These are phyloP conservation scores for Epinotia brunnichana DNA, from an alignment of 2,888 invertebrate species.

Conservation along the genomic window DNA sequence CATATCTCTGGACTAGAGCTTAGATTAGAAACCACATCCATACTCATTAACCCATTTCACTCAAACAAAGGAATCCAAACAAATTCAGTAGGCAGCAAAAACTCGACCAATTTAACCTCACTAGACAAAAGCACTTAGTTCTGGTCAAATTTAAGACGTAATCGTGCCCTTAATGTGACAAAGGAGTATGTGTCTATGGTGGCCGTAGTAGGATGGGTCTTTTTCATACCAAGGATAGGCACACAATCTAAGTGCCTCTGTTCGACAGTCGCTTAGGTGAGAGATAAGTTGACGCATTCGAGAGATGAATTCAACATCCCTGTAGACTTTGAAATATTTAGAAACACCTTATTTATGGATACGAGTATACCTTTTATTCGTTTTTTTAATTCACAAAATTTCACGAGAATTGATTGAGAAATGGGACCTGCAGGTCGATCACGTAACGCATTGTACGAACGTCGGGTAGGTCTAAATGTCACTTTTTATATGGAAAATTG, in stretches of 20 bases:
- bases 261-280: constrained; percentile 52
- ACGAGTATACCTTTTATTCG: no score
- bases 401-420: no score
- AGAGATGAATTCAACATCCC: constrained; percentile 79
- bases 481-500: no score
- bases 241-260: constrained; percentile 48
- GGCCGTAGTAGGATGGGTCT: not conserved
- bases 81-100: constrained; percentile 41
- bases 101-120: constrained; percentile 12
- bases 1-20: not conserved
- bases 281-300: constrained; percentile 61
- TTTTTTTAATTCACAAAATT: no score
- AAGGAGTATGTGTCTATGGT: not conserved
- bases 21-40: not conserved
- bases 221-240: constrained; percentile 7
- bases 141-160: constrained; percentile 54
- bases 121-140: constrained; percentile 38
- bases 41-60: constrained; percentile 19
- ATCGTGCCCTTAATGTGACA: constrained; percentile 46
- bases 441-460: no score
- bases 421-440: no score
- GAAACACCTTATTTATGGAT: constrained; percentile 44
- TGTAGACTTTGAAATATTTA: constrained; percentile 50
- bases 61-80: constrained; percentile 23
- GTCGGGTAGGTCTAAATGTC: no score